Conservation (phyloP, 2,888 invertebrate genomes). For the Noctua comes region DNA sequence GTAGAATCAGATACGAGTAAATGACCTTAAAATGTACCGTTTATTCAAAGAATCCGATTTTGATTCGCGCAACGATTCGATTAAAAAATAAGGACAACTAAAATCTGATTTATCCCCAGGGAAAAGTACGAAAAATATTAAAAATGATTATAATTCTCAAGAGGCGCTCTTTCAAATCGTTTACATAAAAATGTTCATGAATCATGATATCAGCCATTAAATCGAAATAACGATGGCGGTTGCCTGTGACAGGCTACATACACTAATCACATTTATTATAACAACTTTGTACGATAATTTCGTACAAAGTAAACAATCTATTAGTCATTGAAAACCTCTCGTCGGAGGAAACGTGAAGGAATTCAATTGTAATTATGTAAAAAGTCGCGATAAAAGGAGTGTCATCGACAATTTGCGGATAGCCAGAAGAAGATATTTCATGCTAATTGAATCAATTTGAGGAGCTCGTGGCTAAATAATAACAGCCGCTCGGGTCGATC, state of each 20-base stretch:
- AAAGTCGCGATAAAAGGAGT: conserved; percentile 66
- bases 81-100: conserved; percentile 21
- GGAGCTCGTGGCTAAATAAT: too few species aligned
- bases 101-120: conserved; percentile 21
- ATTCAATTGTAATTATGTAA: conserved; percentile 79
- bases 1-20: conserved; percentile 56
- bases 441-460: conserved; percentile 73
- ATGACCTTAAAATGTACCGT: conserved; percentile 59
- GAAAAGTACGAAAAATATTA: conserved; percentile 25
- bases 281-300: conserved; percentile 54
- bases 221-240: conserved; percentile 38
- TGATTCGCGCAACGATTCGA: conserved; percentile 32
- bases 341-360: conserved; percentile 62
- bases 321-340: conserved; percentile 74
- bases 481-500: too few species aligned
- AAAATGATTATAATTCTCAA: conserved; percentile 65
- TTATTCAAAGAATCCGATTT: conserved; percentile 50
- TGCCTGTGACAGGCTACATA: conserved; percentile 40
- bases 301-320: conserved; percentile 73
- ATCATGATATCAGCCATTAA: conserved; percentile 44
- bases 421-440: conserved; percentile 65
- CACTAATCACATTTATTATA: conserved; percentile 66
- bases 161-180: conserved; percentile 35
- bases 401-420: conserved; percentile 72
- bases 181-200: conserved; percentile 46